Conservation (phyloP, 2,113 vertebrate genomes). For the Redunca redunca region DNA sequence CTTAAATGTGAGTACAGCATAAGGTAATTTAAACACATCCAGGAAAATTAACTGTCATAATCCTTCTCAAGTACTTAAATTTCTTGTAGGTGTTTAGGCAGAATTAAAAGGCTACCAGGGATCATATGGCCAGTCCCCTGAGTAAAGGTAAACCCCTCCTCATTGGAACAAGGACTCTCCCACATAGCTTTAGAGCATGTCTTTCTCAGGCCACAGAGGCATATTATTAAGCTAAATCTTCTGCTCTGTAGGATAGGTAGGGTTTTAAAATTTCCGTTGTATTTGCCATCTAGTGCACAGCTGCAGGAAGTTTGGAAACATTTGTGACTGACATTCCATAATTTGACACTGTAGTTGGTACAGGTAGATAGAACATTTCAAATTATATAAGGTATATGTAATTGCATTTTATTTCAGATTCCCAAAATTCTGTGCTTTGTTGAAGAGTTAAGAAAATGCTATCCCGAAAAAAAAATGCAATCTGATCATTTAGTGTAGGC, state of each 20-base stretch:
- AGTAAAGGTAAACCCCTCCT: not conserved
- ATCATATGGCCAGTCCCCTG: not conserved
- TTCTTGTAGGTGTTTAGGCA: not conserved
- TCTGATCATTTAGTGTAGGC: not conserved
- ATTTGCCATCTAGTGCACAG: not conserved
- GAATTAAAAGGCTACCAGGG: conserved; percentile 18
- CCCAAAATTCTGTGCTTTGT: not conserved
- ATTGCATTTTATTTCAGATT: conserved; percentile 40
- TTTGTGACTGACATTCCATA: not conserved
- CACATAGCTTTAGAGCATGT: not conserved
- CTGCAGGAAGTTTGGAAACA: conserved; percentile 24
- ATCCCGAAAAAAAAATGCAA: not conserved
- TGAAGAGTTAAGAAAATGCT: conserved; percentile 37
- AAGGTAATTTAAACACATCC: conserved; percentile 12
- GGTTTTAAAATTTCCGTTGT: not conserved
- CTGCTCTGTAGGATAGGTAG: not conserved
- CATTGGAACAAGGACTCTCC: not conserved
- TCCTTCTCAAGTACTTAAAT: conserved; percentile 24
- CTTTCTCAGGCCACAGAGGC: not conserved
- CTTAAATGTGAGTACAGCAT: conserved; percentile 26
- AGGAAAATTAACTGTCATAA: conserved; percentile 17
- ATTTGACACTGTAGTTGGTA: conserved; percentile 24
- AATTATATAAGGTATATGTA: not conserved
- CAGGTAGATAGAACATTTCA: conserved; percentile 9
- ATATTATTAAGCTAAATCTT: conserved; percentile 6